These are phyloP conservation scores for Acropora tenuis DNA, from an alignment of 64 coral and sea anemone species.

Conservation along the genomic window DNA sequence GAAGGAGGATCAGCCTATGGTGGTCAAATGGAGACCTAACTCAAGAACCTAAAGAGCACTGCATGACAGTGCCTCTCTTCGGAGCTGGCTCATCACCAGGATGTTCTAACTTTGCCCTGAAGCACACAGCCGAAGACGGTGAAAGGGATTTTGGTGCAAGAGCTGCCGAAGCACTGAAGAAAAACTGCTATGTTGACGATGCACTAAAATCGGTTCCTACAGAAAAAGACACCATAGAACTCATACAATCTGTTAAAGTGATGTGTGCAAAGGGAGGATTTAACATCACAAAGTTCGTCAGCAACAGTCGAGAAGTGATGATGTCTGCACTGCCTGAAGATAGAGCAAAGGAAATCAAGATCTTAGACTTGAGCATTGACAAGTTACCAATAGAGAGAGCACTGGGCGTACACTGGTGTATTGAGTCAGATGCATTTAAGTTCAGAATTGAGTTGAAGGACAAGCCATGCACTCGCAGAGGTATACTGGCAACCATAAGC, in stretches of 20 bases:
- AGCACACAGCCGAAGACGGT: constrained; percentile 34
- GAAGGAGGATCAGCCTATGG: background rate
- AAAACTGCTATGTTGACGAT: constrained; percentile 49
- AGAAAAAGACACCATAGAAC: constrained; percentile 40
- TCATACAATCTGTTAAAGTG: constrained; percentile 18
- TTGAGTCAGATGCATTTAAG: constrained; percentile 47
- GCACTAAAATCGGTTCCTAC: constrained; percentile 38
- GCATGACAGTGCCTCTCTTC: constrained; percentile 49
- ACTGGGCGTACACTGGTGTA: constrained; percentile 51
- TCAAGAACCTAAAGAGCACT: constrained; percentile 2
- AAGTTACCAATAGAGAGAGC: constrained; percentile 38
- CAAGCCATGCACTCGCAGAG: constrained; percentile 34
- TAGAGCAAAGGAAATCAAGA: constrained; percentile 40
- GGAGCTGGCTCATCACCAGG: constrained; percentile 41
- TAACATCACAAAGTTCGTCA: constrained; percentile 45
- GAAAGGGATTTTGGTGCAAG: constrained; percentile 18
- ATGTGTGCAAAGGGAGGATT: constrained; percentile 52
- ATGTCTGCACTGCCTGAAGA: constrained; percentile 8
- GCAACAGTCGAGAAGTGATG: constrained; percentile 60
- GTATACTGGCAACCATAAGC: constrained; percentile 38
- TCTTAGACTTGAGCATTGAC: constrained; percentile 46
- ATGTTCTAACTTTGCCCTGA: constrained; percentile 55
- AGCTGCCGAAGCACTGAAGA: constrained; percentile 25
- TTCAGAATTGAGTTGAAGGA: constrained; percentile 58
- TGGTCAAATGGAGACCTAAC: constrained; percentile 35